Evolutionary conservation across 2,888 invertebrate species (phyloP).

Genomic region (Thyatira batis): DNA sequence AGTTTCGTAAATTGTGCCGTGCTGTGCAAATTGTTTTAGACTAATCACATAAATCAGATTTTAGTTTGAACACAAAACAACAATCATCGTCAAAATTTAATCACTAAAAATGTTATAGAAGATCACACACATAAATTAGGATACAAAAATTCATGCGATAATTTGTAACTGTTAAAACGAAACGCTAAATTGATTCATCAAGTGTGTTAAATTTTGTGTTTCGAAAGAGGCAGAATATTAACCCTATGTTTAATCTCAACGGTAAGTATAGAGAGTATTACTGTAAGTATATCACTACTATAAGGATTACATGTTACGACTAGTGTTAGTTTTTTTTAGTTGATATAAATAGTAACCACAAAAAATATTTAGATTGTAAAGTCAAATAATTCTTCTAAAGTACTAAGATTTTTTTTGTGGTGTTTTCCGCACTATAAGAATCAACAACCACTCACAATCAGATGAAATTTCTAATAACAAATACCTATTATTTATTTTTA

Average conservation of each 20-base stretch:
- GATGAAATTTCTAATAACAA: too few species aligned
- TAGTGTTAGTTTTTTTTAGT: too few species aligned
- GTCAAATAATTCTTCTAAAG: too few species aligned
- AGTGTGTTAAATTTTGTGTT: background rate
- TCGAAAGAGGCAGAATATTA: background rate
- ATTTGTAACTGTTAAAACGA: constrained; percentile 19
- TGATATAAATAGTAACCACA: too few species aligned
- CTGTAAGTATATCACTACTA: background rate
- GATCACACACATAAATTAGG: constrained; percentile 60
- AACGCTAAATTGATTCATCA: constrained; percentile 8
- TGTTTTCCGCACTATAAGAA: too few species aligned
- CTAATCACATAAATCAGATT: constrained; percentile 1
- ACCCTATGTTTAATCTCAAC: background rate
- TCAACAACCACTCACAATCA: too few species aligned
- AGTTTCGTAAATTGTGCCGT: background rate
- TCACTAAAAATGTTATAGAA: constrained; percentile 32
- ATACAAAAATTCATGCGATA: constrained; percentile 44
- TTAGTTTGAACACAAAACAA: constrained; percentile 21
- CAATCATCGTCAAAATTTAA: constrained; percentile 22
- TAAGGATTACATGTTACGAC: too few species aligned
- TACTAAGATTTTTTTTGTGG: too few species aligned
- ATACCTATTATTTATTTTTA: too few species aligned
- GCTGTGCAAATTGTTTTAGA: background rate
- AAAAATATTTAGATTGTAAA: too few species aligned
- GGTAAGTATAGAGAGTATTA: background rate